Evolutionary conservation across 2,888 invertebrate species (phyloP).

Genomic region (Aricia artaxerxes): DNA sequence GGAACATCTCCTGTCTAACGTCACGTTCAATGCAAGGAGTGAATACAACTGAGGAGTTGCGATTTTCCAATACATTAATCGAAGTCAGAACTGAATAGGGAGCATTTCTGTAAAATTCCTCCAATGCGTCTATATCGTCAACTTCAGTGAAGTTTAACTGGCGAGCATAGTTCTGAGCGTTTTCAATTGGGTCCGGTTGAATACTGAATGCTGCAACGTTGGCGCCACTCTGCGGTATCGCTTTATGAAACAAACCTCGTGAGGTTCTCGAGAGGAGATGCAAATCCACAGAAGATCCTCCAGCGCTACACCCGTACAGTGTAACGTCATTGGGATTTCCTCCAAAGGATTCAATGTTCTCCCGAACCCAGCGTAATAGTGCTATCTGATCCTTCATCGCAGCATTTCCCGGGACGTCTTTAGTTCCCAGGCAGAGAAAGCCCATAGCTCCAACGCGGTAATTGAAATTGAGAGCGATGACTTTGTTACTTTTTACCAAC

Average conservation of each 20-base stretch:
- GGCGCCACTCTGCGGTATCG: constrained; percentile 56
- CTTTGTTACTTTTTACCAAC: constrained; percentile 48
- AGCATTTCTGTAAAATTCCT: constrained; percentile 53
- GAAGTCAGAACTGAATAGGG: constrained; percentile 46
- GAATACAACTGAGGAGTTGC: constrained; percentile 32
- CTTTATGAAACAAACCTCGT: constrained; percentile 55
- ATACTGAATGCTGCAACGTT: constrained; percentile 47
- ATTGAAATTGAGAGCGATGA: constrained; percentile 56
- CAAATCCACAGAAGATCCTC: constrained; percentile 54
- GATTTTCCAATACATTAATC: constrained; percentile 32
- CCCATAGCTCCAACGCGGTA: constrained; percentile 56
- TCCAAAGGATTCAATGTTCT: constrained; percentile 58
- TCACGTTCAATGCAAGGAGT: constrained; percentile 39
- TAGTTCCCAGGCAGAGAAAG: constrained; percentile 59
- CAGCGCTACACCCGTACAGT: constrained; percentile 57
- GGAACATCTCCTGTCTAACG: constrained; percentile 41
- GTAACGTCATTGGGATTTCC: constrained; percentile 63
- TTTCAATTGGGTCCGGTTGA: constrained; percentile 54
- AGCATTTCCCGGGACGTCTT: constrained; percentile 60
- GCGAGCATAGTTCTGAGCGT: constrained; percentile 52
- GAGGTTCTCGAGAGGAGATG: constrained; percentile 52
- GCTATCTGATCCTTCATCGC: constrained; percentile 65
- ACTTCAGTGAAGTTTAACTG: constrained; percentile 46
- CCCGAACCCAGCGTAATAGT: constrained; percentile 48
- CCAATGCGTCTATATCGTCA: constrained; percentile 51